These are phyloP conservation scores for Pachyrhynchus sulphureomaculatus DNA, from an alignment of 1,140 invertebrate species.

Conservation along the genomic window DNA sequence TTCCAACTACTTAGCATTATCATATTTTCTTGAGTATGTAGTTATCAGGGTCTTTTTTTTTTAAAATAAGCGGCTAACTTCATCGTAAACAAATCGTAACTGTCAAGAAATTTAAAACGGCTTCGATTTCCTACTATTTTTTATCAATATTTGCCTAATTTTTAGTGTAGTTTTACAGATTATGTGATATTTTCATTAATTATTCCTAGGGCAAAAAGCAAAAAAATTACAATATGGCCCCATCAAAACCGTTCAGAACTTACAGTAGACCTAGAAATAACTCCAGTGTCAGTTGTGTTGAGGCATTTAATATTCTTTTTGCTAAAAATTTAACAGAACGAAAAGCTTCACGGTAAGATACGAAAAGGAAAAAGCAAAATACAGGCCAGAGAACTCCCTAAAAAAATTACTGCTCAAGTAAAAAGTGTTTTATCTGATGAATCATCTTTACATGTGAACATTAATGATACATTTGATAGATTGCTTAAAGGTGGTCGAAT, in stretches of 20 bases:
- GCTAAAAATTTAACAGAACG: background rate
- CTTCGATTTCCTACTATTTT: too few relatives aligned
- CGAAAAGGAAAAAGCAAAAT: constrained; percentile 1
- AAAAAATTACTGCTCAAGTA: constrained; percentile 7
- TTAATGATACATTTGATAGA: constrained; percentile 20
- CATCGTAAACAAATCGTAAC: too few relatives aligned
- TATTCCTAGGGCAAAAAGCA: too few relatives aligned
- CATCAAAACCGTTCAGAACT: background rate
- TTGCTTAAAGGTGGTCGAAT: background rate
- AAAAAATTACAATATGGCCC: constrained; percentile 1
- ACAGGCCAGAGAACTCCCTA: constrained; percentile 1
- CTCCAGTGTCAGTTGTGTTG: background rate
- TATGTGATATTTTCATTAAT: too few relatives aligned
- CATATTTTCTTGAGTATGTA: too few relatives aligned
- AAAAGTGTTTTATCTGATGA: constrained; percentile 7
- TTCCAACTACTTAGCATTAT: too few relatives aligned
- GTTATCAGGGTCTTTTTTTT: too few relatives aligned
- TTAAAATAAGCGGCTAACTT: too few relatives aligned
- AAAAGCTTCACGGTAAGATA: background rate
- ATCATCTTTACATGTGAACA: background rate
- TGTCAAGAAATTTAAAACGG: too few relatives aligned
- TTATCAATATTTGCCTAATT: too few relatives aligned
- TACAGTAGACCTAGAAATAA: constrained; percentile 11
- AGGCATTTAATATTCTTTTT: constrained; percentile 10
- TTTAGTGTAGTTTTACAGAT: too few relatives aligned